These are phyloP conservation scores for Bovichtus diacanthus DNA, from an alignment of 2,797 vertebrate genomes.

Conservation along the genomic window DNA sequence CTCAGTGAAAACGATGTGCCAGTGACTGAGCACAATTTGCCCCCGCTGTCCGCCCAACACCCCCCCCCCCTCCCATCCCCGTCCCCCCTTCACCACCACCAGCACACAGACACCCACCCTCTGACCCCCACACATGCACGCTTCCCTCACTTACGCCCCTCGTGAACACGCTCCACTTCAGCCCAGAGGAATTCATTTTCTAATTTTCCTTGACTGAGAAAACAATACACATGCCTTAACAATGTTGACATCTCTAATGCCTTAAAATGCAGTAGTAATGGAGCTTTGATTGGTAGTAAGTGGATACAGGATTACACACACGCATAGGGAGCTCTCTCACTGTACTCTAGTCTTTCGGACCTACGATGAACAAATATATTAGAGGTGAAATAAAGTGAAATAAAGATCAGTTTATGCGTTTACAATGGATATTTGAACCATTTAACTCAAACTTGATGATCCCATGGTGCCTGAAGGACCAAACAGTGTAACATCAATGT, in stretches of 20 bases:
- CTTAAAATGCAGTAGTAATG: conserved; percentile 83
- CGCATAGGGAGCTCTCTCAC: conserved; percentile 53
- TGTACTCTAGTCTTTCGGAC: conserved; percentile 34
- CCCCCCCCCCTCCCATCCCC: neutral
- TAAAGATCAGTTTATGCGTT: neutral
- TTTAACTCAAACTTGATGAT: neutral
- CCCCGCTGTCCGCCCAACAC: no score
- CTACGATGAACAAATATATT: conserved; percentile 5
- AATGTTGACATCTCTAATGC: conserved; percentile 88
- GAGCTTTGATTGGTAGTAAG: conserved; percentile 81
- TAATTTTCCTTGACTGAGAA: conserved; percentile 88
- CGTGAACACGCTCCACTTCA: conserved; percentile 68
- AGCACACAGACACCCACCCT: conserved; percentile 61
- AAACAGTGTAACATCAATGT: neutral
- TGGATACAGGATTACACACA: conserved; percentile 72
- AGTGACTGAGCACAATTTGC: conserved; percentile 78
- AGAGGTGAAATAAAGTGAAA: conserved; percentile 16
- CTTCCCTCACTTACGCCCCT: conserved; percentile 54
- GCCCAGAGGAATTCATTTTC: conserved; percentile 85
- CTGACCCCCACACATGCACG: conserved; percentile 59
- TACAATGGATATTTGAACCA: neutral
- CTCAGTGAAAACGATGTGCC: conserved; percentile 70
- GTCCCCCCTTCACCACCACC: conserved; percentile 25
- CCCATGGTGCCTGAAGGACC: neutral
- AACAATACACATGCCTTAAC: conserved; percentile 87